Base-by-base conservation (phyloP, 2,888 invertebrate genomes). In the Noctua comes region DNA sequence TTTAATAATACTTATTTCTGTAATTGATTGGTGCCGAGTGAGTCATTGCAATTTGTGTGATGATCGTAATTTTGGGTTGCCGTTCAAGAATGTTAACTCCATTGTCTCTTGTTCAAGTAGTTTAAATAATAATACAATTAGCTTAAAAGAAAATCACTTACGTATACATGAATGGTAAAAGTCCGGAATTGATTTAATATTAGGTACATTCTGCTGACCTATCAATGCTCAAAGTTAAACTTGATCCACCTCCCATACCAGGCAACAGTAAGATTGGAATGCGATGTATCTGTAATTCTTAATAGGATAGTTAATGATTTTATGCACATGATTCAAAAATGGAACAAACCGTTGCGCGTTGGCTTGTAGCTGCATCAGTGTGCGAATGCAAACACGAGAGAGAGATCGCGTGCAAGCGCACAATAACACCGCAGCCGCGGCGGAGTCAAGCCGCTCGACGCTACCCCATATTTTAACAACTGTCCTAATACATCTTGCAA, bases 381-480 rank as follows among this genome's bases (percentile, higher is more conserved):
- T 90, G 92, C 92, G 91, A 92, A 88, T 83, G 86, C 84, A 90
- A 89, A 89, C 90, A 90, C 75, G 81, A 75, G 89, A 88, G 90
- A 90, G 90, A 91, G 92, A 94, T 96, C 94, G 96, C 97, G 97
- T 97, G 97, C 96, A 90, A 91, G 92, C 93, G 91, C 92, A 92
- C 96, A 93, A 93, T 96, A 95, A 94, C 92, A 93, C 84, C 91
- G 93, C 91, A 94, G 93, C 93, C 93, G 94, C 91, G 93, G 94
- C 91, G 93, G 92, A 94, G 93, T 94, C 94, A 94, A 94, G 93
- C 94, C 93, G 94, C 88, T 92, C 92, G 90, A 93, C 93, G 93
- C 95, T 95, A 96, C 97, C 97, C 97, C 95, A 96, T 97, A 96
- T 97, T 97, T 97, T 97, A 97, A 97, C 97, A 97, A 97, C 97